Percentiles rank a stretch among this genome's conserved stretches.
Conservation (phyloP, 1,140 invertebrate genomes). For the Prorops nasuta region DNA sequence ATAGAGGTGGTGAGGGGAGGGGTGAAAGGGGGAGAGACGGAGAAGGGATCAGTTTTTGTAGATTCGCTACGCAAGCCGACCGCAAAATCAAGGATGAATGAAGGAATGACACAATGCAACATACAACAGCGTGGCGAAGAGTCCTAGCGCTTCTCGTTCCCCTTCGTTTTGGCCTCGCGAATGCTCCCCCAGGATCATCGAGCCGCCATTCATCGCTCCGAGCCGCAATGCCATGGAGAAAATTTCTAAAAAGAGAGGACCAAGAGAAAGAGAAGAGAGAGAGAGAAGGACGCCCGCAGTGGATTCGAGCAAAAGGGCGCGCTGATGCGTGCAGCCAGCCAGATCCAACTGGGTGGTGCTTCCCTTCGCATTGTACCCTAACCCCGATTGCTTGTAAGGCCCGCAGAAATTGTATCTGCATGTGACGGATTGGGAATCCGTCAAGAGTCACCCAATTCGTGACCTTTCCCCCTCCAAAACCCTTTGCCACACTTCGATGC, state of each 20-base stretch:
- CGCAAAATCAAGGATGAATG: constrained; percentile 55
- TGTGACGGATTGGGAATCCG: constrained; percentile 45
- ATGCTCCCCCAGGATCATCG: too few relatives aligned
- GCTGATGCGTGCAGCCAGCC: constrained; percentile 45
- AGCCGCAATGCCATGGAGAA: too few relatives aligned
- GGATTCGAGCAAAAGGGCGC: too few relatives aligned
- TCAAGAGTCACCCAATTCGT: constrained; percentile 36
- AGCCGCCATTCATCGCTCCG: too few relatives aligned
- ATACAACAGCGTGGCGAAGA: constrained; percentile 33
- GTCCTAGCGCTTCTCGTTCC: constrained; percentile 16
- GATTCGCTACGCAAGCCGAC: constrained; percentile 54
- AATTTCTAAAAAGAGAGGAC: too few relatives aligned
- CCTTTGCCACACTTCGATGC: too few relatives aligned
- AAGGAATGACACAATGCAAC: constrained; percentile 53
- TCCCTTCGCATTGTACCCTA: constrained; percentile 24
- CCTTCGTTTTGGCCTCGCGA: too few relatives aligned
- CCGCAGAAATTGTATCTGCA: constrained; percentile 43
- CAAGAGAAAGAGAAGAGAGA: constrained; percentile 15
- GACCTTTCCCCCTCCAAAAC: too few relatives aligned
- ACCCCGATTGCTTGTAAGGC: constrained; percentile 9
- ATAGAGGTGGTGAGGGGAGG: neutral
- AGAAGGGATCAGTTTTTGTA: constrained; percentile 31
- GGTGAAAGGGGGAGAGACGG: neutral
- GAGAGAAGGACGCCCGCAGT: too few relatives aligned
- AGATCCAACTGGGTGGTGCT: neutral